Conservation (phyloP, 2,113 vertebrate genomes). For the Hucho hucho region DNA sequence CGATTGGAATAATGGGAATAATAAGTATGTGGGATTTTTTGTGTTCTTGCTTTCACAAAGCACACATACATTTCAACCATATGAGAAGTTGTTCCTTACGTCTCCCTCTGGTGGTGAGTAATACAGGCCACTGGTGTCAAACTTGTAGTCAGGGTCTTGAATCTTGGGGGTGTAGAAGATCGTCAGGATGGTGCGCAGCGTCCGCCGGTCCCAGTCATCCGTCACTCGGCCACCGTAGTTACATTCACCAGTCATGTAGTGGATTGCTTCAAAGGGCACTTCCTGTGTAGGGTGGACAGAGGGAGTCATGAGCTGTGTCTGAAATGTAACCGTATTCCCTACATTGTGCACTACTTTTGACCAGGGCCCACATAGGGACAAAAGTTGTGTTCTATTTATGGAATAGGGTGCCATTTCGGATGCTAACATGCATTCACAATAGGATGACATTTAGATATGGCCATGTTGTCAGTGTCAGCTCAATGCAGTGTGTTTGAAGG, state of each 20-base stretch:
- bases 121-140: constrained; percentile 84
- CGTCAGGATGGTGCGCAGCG: constrained; percentile 77
- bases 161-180: constrained; percentile 75
- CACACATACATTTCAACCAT: neutral
- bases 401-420: too few relatives aligned
- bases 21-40: neutral
- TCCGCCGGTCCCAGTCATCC: constrained; percentile 83
- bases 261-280: constrained; percentile 81
- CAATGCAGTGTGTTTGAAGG: neutral
- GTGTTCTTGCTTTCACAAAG: too few relatives aligned
- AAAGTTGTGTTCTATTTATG: too few relatives aligned
- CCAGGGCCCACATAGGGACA: too few relatives aligned
- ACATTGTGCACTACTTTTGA: too few relatives aligned
- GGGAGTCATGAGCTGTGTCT: neutral
- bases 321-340: too few relatives aligned
- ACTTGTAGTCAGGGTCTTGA: constrained; percentile 70
- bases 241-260: constrained; percentile 85
- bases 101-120: constrained; percentile 64
- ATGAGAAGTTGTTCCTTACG: constrained; percentile 40
- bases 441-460: neutral
- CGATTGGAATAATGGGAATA: neutral
- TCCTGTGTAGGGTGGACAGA: constrained; percentile 47
- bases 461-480: neutral
- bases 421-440: neutral
- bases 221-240: constrained; percentile 86